phyloP scores from a whole-genome alignment of 2,888 invertebrate genomes.

The Lepidocyrtinus sp. region DNA sequence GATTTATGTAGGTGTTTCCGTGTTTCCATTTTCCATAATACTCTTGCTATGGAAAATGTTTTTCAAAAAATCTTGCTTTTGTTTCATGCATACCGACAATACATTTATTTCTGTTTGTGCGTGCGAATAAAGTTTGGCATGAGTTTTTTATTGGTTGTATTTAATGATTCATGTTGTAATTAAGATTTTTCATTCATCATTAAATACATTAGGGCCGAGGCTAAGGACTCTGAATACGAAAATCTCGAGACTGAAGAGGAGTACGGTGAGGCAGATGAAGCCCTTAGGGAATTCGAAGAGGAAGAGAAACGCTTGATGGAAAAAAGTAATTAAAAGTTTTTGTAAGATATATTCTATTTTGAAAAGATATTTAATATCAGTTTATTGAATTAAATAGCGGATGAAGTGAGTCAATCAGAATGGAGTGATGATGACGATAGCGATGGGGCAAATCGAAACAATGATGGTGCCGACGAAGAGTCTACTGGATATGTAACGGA shows the following conservation, averaged over 20 bases:
- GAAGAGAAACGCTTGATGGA: slow-evolving; percentile 73
- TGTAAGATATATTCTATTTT: not conserved
- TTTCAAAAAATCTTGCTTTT: no score
- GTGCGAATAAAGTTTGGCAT: no score
- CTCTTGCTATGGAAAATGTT: no score
- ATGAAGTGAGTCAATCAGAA: slow-evolving; percentile 81
- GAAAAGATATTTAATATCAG: slow-evolving; percentile 15
- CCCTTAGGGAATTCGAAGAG: slow-evolving; percentile 76
- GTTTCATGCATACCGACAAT: no score
- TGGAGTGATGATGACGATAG: slow-evolving; percentile 82
- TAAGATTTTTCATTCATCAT: not conserved
- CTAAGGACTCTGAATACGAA: slow-evolving; percentile 72
- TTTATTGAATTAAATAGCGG: slow-evolving; percentile 49
- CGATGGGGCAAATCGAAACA: slow-evolving; percentile 77
- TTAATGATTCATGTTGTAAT: not conserved
- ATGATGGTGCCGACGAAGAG: slow-evolving; percentile 75
- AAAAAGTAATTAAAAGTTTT: slow-evolving; percentile 58
- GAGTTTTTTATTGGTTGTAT: no score
- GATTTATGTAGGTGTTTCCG: no score
- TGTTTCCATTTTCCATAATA: no score
- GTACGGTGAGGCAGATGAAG: slow-evolving; percentile 71
- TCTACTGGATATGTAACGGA: slow-evolving; percentile 91
- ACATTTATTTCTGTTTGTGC: no score
- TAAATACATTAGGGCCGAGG: slow-evolving; percentile 65
- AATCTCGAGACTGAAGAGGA: slow-evolving; percentile 71